Conservation (phyloP, 2,888 invertebrate species). For the Machimus rusticus region DNA sequence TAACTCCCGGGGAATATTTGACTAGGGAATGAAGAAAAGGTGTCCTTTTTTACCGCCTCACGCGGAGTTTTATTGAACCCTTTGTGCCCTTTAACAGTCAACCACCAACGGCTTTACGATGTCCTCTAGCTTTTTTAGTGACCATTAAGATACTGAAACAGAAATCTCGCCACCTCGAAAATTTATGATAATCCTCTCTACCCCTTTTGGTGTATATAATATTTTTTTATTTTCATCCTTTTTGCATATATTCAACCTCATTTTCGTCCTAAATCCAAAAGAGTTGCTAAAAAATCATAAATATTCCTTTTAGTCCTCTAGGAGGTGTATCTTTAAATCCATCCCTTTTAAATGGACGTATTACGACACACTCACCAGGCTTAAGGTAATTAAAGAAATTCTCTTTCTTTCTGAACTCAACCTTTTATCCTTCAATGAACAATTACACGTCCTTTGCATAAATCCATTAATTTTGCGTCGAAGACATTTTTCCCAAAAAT, state of each 20-base stretch:
- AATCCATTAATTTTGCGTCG: background rate
- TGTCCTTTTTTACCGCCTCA: background rate
- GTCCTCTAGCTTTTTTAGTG: conserved; percentile 17
- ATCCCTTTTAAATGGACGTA: background rate
- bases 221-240: background rate
- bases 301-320: background rate
- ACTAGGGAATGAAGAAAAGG: background rate
- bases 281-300: background rate
- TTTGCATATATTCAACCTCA: background rate
- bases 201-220: background rate
- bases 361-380: background rate
- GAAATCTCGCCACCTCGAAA: background rate
- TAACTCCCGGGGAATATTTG: background rate
- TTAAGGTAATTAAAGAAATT: background rate
- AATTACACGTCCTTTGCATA: background rate
- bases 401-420: background rate
- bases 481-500: background rate
- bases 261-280: background rate
- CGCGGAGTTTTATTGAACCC: conserved; percentile 13
- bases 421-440: background rate
- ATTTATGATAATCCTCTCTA: conserved; percentile 25
- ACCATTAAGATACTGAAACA: conserved; percentile 26
- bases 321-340: background rate
- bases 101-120: background rate
- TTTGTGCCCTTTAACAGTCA: background rate